These are phyloP conservation scores for Chloroclystis v-ata DNA, from an alignment of 2,888 invertebrate genomes.

Conservation along the genomic window DNA sequence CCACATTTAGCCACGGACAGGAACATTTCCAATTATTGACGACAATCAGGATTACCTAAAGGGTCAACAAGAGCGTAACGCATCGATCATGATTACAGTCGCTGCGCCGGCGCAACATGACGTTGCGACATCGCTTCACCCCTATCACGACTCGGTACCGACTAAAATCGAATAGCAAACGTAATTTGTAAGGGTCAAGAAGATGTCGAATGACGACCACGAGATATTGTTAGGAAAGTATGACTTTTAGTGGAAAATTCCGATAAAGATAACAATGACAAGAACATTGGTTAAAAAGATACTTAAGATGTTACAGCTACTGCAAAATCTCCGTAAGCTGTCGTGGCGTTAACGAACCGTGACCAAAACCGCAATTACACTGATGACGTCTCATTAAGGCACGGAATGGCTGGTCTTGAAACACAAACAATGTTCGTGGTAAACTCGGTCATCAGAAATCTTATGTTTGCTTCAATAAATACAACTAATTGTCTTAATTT, in stretches of 20 bases:
- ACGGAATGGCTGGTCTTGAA: too few relatives aligned
- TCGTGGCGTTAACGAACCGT: too few relatives aligned
- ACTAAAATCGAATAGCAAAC: conserved; percentile 7
- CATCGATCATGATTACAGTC: conserved; percentile 26
- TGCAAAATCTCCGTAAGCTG: too few relatives aligned
- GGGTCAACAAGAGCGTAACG: conserved; percentile 30
- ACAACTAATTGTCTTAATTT: too few relatives aligned
- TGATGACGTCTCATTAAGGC: too few relatives aligned
- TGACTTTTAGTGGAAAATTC: conserved; percentile 4
- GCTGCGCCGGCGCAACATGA: conserved; percentile 22
- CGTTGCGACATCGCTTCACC: conserved; percentile 21
- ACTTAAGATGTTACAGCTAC: too few relatives aligned
- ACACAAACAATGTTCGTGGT: too few relatives aligned
- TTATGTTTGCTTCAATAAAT: too few relatives aligned
- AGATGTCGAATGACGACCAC: conserved; percentile 26
- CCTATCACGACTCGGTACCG: conserved; percentile 8
- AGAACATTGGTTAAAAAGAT: too few relatives aligned
- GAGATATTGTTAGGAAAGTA: conserved; percentile 18
- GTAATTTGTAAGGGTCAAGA: conserved; percentile 22
- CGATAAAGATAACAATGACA: neutral
- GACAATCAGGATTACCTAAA: conserved; percentile 22
- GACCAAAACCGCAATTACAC: too few relatives aligned
- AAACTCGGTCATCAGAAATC: too few relatives aligned
- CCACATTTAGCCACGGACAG: neutral
- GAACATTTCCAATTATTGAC: conserved; percentile 4